phyloP scores from a whole-genome alignment of 2,888 invertebrate species.

The Cosmorhoe ocellata region DNA sequence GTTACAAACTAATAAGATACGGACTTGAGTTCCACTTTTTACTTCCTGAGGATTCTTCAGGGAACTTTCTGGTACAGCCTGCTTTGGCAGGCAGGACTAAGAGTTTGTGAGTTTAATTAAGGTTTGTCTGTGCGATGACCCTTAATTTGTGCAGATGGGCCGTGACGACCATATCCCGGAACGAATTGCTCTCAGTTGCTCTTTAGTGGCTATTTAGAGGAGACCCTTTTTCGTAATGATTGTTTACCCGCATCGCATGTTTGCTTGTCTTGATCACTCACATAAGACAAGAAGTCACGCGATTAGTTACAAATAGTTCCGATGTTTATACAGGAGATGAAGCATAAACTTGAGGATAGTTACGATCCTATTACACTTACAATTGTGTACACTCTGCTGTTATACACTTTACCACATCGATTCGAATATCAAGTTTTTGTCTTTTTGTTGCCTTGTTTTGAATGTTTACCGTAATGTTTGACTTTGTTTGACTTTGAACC shows the following conservation, averaged over 20 bases:
- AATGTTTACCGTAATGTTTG: too few species aligned
- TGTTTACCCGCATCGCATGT: conserved; percentile 37
- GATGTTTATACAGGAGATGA: conserved; percentile 16
- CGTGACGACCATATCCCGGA: conserved; percentile 69
- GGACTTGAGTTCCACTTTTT: conserved; percentile 35
- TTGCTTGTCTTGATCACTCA: conserved; percentile 11
- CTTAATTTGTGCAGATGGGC: conserved; percentile 75
- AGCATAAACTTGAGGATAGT: conserved; percentile 11
- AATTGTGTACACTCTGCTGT: conserved; percentile 12
- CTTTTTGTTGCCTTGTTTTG: too few species aligned
- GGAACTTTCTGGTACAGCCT: conserved; percentile 38
- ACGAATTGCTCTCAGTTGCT: conserved; percentile 63
- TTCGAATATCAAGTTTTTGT: conserved; percentile 10
- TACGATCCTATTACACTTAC: conserved; percentile 11
- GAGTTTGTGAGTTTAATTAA: conserved; percentile 75
- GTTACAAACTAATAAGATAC: conserved; percentile 38
- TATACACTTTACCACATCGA: conserved; percentile 5
- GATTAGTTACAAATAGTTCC: background rate
- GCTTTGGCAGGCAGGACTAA: conserved; percentile 52
- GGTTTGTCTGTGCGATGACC: conserved; percentile 64
- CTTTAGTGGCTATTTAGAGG: conserved; percentile 52
- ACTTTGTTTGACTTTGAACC: too few species aligned
- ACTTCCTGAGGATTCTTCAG: conserved; percentile 27
- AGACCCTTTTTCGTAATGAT: conserved; percentile 39
- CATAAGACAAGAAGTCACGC: background rate